A percentile compares a stretch with the other conserved stretches of the same genome.
phyloP scores from a whole-genome alignment of 2,797 vertebrate genomes.

The Sebastolobus alascanus region DNA sequence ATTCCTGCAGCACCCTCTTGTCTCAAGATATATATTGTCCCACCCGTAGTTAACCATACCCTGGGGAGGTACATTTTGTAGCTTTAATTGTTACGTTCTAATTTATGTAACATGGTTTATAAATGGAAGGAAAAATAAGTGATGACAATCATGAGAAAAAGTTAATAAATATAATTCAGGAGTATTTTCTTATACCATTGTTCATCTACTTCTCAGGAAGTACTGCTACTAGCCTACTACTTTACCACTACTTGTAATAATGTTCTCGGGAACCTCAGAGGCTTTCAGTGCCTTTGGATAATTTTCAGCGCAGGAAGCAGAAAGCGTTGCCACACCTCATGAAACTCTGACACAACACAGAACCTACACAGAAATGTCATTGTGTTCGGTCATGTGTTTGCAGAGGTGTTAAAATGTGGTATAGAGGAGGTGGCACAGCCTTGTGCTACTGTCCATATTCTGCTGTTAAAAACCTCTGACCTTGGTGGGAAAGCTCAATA shows the following conservation, averaged over 20 bases:
- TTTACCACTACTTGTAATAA: slow-evolving; percentile 4
- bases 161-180: background rate
- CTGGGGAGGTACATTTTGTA: background rate
- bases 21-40: background rate
- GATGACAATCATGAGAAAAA: background rate
- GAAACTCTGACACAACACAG: slow-evolving; percentile 53
- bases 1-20: background rate
- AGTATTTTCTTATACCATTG: background rate
- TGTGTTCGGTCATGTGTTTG: slow-evolving; percentile 25
- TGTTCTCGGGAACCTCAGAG: slow-evolving; percentile 5
- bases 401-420: slow-evolving; percentile 49
- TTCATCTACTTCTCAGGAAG: slow-evolving; percentile 4
- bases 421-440: slow-evolving; percentile 22
- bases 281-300: slow-evolving; percentile 27
- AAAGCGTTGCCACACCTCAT: slow-evolving; percentile 46
- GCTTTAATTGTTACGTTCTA: background rate
- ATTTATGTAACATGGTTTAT: background rate
- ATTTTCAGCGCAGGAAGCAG: slow-evolving; percentile 50
- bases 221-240: background rate
- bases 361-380: slow-evolving; percentile 9
- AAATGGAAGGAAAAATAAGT: background rate
- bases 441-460: slow-evolving; percentile 46
- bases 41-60: background rate
- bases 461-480: slow-evolving; percentile 53
- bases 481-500: slow-evolving; percentile 39